These are phyloP conservation scores for Thereva unica DNA, from an alignment of 2,888 invertebrate species.

Conservation along the genomic window DNA sequence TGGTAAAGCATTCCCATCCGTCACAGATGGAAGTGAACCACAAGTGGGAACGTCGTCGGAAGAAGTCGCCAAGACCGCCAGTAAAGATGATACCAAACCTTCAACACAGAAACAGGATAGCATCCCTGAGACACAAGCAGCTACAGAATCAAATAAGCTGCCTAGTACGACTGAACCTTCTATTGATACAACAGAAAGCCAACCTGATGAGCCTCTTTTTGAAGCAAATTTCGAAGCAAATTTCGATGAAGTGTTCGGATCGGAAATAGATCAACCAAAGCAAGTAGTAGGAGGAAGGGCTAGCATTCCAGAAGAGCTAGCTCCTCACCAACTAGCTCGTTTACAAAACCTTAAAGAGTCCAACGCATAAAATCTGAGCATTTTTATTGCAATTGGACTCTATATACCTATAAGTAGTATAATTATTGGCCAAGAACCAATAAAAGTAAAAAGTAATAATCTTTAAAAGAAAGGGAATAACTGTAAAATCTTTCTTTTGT, in stretches of 20 bases:
- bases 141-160: conserved; percentile 51
- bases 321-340: conserved; percentile 84
- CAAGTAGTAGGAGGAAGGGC: conserved; percentile 78
- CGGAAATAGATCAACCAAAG: conserved; percentile 61
- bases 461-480: too few relatives aligned
- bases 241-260: conserved; percentile 60
- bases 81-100: not conserved
- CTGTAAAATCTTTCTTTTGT: too few relatives aligned
- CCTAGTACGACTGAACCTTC: conserved; percentile 32
- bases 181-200: conserved; percentile 9
- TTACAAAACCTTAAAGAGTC: conserved; percentile 89
- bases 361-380: conserved; percentile 69
- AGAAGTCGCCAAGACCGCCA: not conserved
- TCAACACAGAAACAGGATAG: conserved; percentile 44
- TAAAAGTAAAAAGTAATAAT: too few relatives aligned
- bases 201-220: conserved; percentile 48
- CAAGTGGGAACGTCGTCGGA: conserved; percentile 39
- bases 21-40: conserved; percentile 46
- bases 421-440: too few relatives aligned
- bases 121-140: conserved; percentile 44
- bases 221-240: conserved; percentile 58
- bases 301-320: conserved; percentile 86
- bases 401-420: too few relatives aligned
- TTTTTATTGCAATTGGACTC: too few relatives aligned
- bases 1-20: conserved; percentile 75